Conservation (phyloP, 2,113 vertebrate genomes). For the Planiliza haematocheilus region DNA sequence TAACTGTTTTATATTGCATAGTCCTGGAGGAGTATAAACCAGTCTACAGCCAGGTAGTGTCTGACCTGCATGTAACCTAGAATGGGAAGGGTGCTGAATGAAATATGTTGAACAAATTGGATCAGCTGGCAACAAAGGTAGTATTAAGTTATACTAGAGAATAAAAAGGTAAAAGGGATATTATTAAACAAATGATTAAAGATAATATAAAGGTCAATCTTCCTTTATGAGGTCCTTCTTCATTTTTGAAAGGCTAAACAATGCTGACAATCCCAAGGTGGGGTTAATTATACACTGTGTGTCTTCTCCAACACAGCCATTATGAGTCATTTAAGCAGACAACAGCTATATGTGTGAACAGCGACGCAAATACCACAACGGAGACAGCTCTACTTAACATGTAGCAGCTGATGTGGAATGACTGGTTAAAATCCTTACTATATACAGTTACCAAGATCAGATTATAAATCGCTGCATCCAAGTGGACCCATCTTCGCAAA, state of each 20-base stretch:
- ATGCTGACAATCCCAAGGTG: background rate
- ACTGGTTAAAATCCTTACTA: too few relatives aligned
- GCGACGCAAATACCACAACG: background rate
- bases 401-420: background rate
- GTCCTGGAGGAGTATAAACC: too few relatives aligned
- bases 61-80: background rate
- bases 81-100: background rate
- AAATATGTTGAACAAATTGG: background rate
- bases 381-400: background rate
- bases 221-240: background rate
- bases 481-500: background rate
- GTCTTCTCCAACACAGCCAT: background rate
- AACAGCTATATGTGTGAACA: background rate
- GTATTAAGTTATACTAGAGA: background rate
- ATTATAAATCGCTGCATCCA: background rate
- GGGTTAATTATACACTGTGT: background rate
- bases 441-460: background rate
- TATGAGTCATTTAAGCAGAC: background rate
- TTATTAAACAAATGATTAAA: background rate
- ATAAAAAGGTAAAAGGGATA: background rate
- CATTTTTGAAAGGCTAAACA: background rate
- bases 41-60: background rate
- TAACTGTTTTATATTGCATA: too few relatives aligned
- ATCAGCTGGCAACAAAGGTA: background rate
- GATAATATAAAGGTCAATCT: background rate